A percentile compares a stretch with the other conserved stretches of the same genome.
Evolutionary conservation across 1,140 invertebrate species (phyloP).

Genomic region (Marisa cornuarietis): DNA sequence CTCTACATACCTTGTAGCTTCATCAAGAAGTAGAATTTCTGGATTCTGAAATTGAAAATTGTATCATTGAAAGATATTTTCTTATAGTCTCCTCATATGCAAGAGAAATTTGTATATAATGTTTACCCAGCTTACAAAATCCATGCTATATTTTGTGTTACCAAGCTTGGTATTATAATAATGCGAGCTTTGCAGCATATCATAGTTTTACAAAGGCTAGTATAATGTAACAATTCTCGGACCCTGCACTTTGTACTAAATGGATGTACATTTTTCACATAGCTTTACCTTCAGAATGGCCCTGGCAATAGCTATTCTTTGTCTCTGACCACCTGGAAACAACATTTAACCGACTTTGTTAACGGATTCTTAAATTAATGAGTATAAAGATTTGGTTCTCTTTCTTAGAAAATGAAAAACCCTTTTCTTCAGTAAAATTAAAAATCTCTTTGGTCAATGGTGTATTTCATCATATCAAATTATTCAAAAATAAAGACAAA

Average conservation of each 20-base stretch:
- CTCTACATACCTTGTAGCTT: slow-evolving; percentile 66
- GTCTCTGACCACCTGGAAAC: slow-evolving; percentile 76
- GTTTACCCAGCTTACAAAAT: not conserved
- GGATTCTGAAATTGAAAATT: slow-evolving; percentile 62
- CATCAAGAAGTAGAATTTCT: slow-evolving; percentile 68
- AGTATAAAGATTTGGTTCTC: no score
- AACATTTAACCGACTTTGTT: not conserved
- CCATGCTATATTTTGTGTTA: not conserved
- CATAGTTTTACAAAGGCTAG: not conserved
- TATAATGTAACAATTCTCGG: not conserved
- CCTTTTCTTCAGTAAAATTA: no score
- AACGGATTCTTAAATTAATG: no score
- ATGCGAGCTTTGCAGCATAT: not conserved
- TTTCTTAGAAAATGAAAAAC: no score
- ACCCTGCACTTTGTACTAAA: not conserved
- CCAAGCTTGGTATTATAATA: not conserved
- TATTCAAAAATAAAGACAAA: no score
- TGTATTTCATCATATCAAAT: no score
- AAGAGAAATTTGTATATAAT: no score
- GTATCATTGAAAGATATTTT: not conserved
- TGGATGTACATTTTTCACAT: not conserved
- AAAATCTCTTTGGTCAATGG: no score
- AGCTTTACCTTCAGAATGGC: slow-evolving; percentile 65
- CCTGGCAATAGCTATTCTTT: slow-evolving; percentile 68
- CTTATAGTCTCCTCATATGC: not conserved